These are phyloP conservation scores for Lagenorhynchus albirostris DNA, from an alignment of 2,113 vertebrate species.

Conservation along the genomic window DNA sequence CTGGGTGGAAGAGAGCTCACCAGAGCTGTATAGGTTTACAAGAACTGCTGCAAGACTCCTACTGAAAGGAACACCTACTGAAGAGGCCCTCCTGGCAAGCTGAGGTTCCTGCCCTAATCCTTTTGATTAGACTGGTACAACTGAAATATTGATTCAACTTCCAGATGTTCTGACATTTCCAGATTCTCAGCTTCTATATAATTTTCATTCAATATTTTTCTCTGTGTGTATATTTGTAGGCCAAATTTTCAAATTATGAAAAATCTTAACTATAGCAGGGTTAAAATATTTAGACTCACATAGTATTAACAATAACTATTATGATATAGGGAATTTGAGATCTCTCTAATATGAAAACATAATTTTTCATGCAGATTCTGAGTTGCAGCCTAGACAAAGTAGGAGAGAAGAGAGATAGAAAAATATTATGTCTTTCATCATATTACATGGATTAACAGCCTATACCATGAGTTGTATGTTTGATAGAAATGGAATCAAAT, in stretches of 20 bases:
- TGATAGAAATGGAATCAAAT: background rate
- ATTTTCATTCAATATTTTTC: background rate
- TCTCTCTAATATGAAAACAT: background rate
- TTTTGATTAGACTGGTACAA: background rate
- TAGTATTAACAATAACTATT: background rate
- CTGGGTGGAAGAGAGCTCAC: background rate
- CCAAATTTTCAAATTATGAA: background rate
- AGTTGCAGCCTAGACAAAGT: background rate
- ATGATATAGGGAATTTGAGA: background rate
- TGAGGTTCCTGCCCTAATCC: background rate
- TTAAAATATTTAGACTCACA: background rate
- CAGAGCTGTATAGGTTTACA: background rate
- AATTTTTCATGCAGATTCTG: background rate
- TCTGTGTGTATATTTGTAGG: background rate
- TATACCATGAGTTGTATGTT: background rate
- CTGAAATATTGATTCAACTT: background rate
- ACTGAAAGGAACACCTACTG: background rate
- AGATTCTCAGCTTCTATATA: background rate
- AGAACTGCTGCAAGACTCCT: background rate
- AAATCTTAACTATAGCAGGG: background rate
- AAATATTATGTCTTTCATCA: background rate
- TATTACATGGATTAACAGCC: background rate
- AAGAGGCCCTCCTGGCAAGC: fast-evolving
- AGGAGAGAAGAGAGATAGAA: background rate
- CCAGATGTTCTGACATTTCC: background rate